Evolutionary conservation across 2,113 vertebrate species (phyloP).

Genomic region (Corydoras maculifer): DNA sequence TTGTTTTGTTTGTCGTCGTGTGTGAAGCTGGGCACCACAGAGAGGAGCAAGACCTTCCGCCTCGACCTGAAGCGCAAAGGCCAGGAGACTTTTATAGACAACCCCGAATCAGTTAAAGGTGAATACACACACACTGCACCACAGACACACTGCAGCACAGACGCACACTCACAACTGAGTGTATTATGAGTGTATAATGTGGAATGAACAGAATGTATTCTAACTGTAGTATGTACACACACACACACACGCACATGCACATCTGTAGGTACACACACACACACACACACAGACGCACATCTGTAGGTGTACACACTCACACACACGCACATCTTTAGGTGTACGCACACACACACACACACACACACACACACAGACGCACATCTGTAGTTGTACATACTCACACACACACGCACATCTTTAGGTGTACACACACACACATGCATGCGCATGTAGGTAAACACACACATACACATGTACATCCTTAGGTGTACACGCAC

Average conservation of each 20-base stretch:
- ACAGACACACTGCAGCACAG: neutral
- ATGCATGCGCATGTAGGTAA: slow-evolving; percentile 20
- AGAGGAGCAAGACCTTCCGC: no score
- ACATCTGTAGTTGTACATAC: no score
- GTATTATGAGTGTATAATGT: slow-evolving; percentile 1
- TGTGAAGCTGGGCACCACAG: slow-evolving; percentile 70
- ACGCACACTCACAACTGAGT: slow-evolving; percentile 11
- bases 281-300: no score
- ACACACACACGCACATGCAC: no score
- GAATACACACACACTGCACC: neutral
- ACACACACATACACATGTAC: slow-evolving; percentile 36
- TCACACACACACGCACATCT: neutral
- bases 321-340: no score
- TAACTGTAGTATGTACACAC: neutral
- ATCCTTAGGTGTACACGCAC: neutral
- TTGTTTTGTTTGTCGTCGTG: slow-evolving; percentile 29
- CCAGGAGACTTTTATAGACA: no score
- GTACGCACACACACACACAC: no score
- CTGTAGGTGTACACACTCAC: no score
- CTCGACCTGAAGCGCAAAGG: no score
- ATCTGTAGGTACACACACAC: no score
- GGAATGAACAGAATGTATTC: neutral
- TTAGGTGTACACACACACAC: slow-evolving; percentile 31
- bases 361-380: no score
- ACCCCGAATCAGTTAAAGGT: no score